Evolutionary conservation across 1,140 invertebrate species (phyloP), one percentile per base, ranked within the genome.

Genomic region (Himalopsyche phryganea): DNA sequence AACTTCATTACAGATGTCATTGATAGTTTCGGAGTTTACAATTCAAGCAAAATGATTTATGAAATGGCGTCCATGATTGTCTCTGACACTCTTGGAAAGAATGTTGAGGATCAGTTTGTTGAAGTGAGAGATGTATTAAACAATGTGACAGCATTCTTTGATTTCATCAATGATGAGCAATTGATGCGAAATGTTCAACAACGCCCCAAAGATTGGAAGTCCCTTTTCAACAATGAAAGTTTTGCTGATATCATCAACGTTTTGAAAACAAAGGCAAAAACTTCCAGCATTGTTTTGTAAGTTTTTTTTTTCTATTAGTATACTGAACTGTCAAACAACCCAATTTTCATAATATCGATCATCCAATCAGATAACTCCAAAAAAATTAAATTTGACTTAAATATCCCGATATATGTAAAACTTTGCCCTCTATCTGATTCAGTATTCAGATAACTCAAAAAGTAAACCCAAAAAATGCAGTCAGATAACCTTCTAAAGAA

Each of bases 1-100:
- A 67, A 69, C 20, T 81, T 80, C 20, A 65, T 80, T 6, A 57
- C 65, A 0, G 81, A 82, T 40, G 60, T 81, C n/a, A 75, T 81
- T 14, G 51, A 69, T 6, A 70, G 68, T n/a, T 79, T 83, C 52
- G 79, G 80, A 10, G 71, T 83, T 2, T 71, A 74, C 6, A 73
- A 77, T 19, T 79, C 81, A 36, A 74, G 67, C 23, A 64, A 67
- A 44, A 79, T 76, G 76, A 76, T 78, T 18, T 75, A 76, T 45
- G 63, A 62, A 14, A 75, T 76, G 67, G 71, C 76, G 1, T 73
- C 71, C 4, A 62, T 78, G 19, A 65, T 75, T 11, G 66, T 76
- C 13, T 62, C 72, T 51, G 68, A 76, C 51, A 74, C 72, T 10
- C 45, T 78, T 7, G 73, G 74, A 7, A 71, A 70, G 61, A 70